Conservation (phyloP, 2,113 vertebrate genomes). For the Daphoenositta chrysoptera region DNA sequence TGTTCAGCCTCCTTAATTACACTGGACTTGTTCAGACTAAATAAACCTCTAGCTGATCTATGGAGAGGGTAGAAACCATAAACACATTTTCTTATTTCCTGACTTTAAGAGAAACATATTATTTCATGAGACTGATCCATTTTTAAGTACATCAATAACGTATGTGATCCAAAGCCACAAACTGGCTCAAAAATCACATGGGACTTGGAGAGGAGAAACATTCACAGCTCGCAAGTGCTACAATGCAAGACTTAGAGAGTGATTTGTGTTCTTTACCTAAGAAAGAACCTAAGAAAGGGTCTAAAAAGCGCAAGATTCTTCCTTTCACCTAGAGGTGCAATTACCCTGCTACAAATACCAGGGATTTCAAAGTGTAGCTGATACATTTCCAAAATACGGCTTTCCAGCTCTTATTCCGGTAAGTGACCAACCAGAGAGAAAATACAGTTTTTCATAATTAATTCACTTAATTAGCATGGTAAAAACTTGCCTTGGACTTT, state of each 20-base stretch:
- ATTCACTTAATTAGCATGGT: neutral
- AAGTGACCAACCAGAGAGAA: neutral
- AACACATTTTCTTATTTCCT: neutral
- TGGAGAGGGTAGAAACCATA: neutral
- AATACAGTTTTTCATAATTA: neutral
- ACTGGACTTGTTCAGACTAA: neutral
- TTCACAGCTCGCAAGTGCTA: neutral
- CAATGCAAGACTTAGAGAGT: neutral
- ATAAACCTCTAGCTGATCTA: neutral
- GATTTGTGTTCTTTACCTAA: neutral
- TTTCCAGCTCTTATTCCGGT: neutral
- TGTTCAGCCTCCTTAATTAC: neutral
- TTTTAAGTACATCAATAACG: neutral
- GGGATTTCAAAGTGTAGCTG: neutral
- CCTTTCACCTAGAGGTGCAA: neutral
- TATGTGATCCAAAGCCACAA: neutral
- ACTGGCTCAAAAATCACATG: neutral
- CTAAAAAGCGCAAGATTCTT: neutral
- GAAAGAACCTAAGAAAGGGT: neutral
- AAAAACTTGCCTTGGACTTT: constrained; percentile 81
- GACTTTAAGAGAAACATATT: neutral
- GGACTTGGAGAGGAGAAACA: neutral
- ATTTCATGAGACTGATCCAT: neutral
- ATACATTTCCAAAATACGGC: neutral
- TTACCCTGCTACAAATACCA: neutral